Conservation (phyloP, 2,113 vertebrate species). For the Fregata magnificens region DNA sequence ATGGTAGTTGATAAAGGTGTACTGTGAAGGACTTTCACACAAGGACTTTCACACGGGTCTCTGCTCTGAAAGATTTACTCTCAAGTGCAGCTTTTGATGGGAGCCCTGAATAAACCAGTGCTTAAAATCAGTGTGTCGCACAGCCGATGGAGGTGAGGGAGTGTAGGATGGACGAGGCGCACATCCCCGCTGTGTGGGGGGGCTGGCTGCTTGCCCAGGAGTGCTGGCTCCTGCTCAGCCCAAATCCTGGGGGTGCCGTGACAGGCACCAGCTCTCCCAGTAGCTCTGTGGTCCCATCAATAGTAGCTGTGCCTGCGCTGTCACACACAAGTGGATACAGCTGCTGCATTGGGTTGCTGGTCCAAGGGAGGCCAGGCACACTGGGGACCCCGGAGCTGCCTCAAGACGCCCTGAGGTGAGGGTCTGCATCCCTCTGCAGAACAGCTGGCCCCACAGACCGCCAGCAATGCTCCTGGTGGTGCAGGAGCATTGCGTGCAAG, state of each 20-base stretch:
- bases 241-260: not conserved
- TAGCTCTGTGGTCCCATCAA: not conserved
- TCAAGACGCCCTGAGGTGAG: accelerated
- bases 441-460: not conserved
- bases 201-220: not conserved
- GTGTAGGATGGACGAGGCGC: not conserved
- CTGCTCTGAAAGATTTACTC: not conserved
- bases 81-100: not conserved
- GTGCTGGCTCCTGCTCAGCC: not conserved
- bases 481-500: not conserved
- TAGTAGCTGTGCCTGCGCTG: not conserved
- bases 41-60: constrained; percentile 18
- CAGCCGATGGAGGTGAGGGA: not conserved
- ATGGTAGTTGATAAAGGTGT: constrained; percentile 17
- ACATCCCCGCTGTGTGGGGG: not conserved
- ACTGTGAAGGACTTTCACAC: not conserved
- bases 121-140: not conserved
- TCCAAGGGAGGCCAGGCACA: not conserved
- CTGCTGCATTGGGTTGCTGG: not conserved
- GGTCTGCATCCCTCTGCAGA: not conserved
- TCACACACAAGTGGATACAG: accelerated
- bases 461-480: not conserved
- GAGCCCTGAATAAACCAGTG: not conserved
- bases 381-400: not conserved
- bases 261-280: not conserved